These are phyloP conservation scores for Catharus minimus DNA, from an alignment of 2,113 vertebrate species.

Conservation along the genomic window DNA sequence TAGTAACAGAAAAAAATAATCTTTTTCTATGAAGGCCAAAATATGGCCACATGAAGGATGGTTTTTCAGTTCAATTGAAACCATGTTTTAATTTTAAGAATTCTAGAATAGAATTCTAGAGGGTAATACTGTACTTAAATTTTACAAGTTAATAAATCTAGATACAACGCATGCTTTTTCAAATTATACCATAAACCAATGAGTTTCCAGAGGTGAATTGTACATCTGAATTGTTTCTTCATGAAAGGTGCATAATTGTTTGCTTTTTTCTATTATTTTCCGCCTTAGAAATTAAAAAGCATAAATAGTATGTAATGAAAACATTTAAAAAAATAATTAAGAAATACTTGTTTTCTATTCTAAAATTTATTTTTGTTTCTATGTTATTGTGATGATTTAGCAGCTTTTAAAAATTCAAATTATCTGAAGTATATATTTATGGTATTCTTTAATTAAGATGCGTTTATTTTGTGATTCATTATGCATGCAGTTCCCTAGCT, in stretches of 20 bases:
- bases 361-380: background rate
- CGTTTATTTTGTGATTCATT: constrained; percentile 17
- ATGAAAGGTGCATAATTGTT: background rate
- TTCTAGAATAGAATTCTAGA: background rate
- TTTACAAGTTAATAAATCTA: background rate
- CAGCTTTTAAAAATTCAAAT: background rate
- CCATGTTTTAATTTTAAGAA: background rate
- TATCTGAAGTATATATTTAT: background rate
- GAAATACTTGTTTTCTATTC: background rate
- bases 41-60: background rate
- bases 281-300: background rate
- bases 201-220: background rate
- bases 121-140: background rate
- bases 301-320: background rate
- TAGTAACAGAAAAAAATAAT: background rate
- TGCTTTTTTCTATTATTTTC: background rate
- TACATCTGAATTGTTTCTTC: background rate
- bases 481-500: background rate
- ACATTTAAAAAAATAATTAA: background rate
- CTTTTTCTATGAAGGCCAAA: background rate
- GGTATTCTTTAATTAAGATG: background rate
- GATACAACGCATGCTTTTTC: background rate
- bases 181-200: background rate
- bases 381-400: background rate
- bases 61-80: background rate